Evolutionary conservation across 2,113 vertebrate species (phyloP).

Genomic region (Hydropotes inermis): DNA sequence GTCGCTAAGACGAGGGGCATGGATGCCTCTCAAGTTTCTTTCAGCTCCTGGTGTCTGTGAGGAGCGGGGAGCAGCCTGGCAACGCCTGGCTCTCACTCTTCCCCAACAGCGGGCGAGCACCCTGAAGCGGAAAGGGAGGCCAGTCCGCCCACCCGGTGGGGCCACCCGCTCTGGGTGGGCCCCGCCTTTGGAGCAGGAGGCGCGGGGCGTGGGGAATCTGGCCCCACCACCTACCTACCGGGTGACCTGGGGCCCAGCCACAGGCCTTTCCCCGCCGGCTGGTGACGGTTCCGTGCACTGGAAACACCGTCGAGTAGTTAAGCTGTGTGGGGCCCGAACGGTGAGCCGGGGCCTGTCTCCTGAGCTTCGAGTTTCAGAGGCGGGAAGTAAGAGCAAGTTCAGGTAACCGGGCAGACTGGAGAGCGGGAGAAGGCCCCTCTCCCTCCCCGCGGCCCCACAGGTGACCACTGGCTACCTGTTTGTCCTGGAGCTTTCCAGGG

Average conservation of each 20-base stretch:
- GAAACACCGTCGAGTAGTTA: background rate
- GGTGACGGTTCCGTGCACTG: background rate
- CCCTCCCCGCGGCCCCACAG: background rate
- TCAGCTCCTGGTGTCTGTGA: background rate
- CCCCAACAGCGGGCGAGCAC: background rate
- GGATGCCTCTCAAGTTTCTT: background rate
- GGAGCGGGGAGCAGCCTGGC: background rate
- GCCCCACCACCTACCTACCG: background rate
- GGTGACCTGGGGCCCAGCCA: background rate
- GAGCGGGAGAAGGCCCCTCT: background rate
- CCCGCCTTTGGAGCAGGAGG: background rate
- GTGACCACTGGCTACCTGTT: too few species aligned
- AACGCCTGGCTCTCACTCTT: background rate
- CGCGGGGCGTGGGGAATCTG: background rate
- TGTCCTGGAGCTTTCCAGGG: background rate
- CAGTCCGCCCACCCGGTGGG: too few species aligned
- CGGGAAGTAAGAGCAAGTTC: background rate
- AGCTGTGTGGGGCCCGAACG: background rate
- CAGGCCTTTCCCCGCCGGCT: background rate
- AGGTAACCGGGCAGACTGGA: background rate
- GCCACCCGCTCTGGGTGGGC: too few species aligned
- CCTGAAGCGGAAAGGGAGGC: background rate
- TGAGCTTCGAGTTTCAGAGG: background rate
- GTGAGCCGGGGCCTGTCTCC: background rate
- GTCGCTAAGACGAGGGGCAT: fast-evolving